Evolutionary conservation across 2,888 invertebrate species (phyloP).

Genomic region (Agelastica alni): DNA sequence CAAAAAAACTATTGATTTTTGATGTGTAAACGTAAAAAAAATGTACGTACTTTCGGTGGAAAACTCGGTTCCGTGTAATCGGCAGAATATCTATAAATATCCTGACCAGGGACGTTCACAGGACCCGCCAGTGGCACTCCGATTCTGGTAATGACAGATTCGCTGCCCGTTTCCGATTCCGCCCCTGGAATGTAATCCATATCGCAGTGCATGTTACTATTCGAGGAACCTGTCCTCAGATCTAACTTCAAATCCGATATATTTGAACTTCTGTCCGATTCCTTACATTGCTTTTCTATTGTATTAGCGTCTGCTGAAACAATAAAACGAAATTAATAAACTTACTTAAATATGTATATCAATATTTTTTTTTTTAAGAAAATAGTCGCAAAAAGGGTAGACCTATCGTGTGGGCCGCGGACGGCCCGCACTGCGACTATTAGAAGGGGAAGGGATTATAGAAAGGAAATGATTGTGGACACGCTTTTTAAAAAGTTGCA

Average conservation of each 20-base stretch:
- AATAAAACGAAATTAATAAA: too few species aligned
- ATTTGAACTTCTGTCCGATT: constrained; percentile 88
- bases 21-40: too few species aligned
- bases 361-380: too few species aligned
- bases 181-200: constrained; percentile 64
- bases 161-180: constrained; percentile 62
- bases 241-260: constrained; percentile 91
- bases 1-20: too few species aligned
- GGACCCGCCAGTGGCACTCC: constrained; percentile 79
- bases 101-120: constrained; percentile 73
- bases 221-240: constrained; percentile 79
- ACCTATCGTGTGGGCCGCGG: too few species aligned
- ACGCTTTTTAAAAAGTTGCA: too few species aligned
- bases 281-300: constrained; percentile 66
- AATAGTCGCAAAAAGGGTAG: too few species aligned
- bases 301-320: constrained; percentile 59
- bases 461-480: too few species aligned
- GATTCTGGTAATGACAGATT: constrained; percentile 61
- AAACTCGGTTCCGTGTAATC: constrained; percentile 81
- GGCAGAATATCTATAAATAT: constrained; percentile 71
- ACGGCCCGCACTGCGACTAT: too few species aligned
- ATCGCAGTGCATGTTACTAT: constrained; percentile 66
- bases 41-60: constrained; percentile 66
- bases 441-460: too few species aligned
- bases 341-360: too few species aligned